phyloP scores from a whole-genome alignment of 1,140 invertebrate species.

The Papilio helenus region DNA sequence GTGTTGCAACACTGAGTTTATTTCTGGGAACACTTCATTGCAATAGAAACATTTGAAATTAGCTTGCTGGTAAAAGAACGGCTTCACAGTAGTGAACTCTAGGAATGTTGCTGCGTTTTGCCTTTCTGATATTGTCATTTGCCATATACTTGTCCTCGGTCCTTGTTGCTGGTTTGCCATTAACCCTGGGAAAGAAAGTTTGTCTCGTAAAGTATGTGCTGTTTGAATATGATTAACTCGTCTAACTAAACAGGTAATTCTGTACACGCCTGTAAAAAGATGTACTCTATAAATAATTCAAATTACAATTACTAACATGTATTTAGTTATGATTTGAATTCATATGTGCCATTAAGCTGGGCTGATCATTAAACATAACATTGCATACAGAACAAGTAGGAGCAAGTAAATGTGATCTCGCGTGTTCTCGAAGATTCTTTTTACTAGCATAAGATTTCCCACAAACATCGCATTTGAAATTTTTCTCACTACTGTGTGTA shows the following conservation, averaged over 20 bases:
- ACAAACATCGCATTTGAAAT: slow-evolving; percentile 84
- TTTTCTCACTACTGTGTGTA: slow-evolving; percentile 85
- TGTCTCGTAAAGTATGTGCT: slow-evolving; percentile 45
- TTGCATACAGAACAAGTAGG: slow-evolving; percentile 53
- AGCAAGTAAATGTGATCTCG: slow-evolving; percentile 81
- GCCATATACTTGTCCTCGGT: slow-evolving; percentile 72
- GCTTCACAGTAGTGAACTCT: slow-evolving; percentile 68
- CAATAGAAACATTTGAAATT: slow-evolving; percentile 80
- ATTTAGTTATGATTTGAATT: slow-evolving; percentile 43
- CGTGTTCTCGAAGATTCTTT: slow-evolving; percentile 84
- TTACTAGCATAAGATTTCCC: slow-evolving; percentile 87
- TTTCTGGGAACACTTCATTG: slow-evolving; percentile 70
- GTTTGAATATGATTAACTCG: background rate
- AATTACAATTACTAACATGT: slow-evolving; percentile 26
- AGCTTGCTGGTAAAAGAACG: slow-evolving; percentile 75
- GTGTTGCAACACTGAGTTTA: slow-evolving; percentile 68
- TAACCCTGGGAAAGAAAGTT: slow-evolving; percentile 66
- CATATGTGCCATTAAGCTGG: slow-evolving; percentile 47
- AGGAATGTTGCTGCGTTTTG: slow-evolving; percentile 74
- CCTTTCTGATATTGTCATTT: slow-evolving; percentile 77
- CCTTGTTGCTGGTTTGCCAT: slow-evolving; percentile 52
- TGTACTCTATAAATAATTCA: too few species aligned
- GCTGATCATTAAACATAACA: slow-evolving; percentile 48
- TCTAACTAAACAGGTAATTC: slow-evolving; percentile 15
- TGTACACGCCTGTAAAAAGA: background rate